phyloP scores from a whole-genome alignment of 2,888 invertebrate species.

The Rotaria macrura region DNA sequence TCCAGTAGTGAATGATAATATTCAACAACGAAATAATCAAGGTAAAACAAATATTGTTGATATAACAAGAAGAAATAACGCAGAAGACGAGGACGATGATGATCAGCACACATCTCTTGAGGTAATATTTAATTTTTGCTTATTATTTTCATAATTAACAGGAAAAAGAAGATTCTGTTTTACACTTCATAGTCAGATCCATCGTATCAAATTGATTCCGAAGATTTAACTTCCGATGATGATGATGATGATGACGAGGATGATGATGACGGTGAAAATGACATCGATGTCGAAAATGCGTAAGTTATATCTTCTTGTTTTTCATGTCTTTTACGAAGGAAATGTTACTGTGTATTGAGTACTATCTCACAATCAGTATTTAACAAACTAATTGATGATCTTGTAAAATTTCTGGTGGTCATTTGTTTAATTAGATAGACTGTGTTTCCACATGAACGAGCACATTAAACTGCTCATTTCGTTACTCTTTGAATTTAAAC shows the following conservation, averaged over 20 bases:
- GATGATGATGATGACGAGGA: slow-evolving; percentile 10
- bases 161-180: not conserved
- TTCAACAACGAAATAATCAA: not conserved
- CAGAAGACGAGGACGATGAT: slow-evolving; percentile 37
- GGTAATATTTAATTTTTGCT: slow-evolving; percentile 23
- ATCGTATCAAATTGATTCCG: not conserved
- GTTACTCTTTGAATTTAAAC: too few species aligned
- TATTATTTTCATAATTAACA: not conserved
- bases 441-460: too few species aligned
- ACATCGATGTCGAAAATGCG: slow-evolving; percentile 22
- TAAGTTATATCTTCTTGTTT: not conserved
- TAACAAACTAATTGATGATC: too few species aligned
- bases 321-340: too few species aligned
- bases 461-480: too few species aligned
- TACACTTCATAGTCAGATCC: not conserved
- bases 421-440: too few species aligned
- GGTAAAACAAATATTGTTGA: not conserved
- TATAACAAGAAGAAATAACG: not conserved
- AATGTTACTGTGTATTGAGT: too few species aligned
- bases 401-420: too few species aligned
- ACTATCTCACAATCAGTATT: too few species aligned
- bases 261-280: slow-evolving; percentile 20
- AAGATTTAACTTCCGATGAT: slow-evolving; percentile 12
- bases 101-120: slow-evolving; percentile 36
- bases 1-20: not conserved